Percentiles rank a stretch among this genome's conserved stretches.
Conservation (phyloP, 2,888 invertebrate species). For the Eledona agricola region DNA sequence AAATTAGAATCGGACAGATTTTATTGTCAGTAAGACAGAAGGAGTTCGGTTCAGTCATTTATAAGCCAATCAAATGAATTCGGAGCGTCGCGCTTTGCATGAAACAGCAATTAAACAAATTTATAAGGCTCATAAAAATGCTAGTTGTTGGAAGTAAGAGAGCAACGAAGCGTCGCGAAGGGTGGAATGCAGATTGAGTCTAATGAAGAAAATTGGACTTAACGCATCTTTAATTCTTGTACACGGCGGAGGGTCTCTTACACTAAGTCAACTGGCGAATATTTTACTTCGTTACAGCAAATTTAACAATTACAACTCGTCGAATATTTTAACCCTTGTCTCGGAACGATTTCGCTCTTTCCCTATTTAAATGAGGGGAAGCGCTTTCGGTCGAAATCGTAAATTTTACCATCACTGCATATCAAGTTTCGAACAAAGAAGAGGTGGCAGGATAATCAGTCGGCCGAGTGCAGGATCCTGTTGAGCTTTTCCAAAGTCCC, state of each 20-base stretch:
- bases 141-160: slow-evolving; percentile 53
- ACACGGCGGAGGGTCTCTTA: slow-evolving; percentile 40
- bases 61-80: slow-evolving; percentile 46
- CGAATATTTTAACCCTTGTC: slow-evolving; percentile 47
- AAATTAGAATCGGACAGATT: slow-evolving; percentile 34
- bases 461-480: slow-evolving; percentile 65
- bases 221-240: slow-evolving; percentile 61
- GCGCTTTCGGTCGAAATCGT: slow-evolving; percentile 17
- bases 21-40: slow-evolving; percentile 39
- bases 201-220: slow-evolving; percentile 62
- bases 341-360: slow-evolving; percentile 9
- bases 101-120: slow-evolving; percentile 62
- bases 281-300: slow-evolving; percentile 48
- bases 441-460: slow-evolving; percentile 60
- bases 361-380: slow-evolving; percentile 14
- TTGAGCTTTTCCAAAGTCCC: slow-evolving; percentile 65
- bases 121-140: slow-evolving; percentile 62
- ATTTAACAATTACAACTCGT: slow-evolving; percentile 51
- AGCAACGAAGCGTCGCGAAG: slow-evolving; percentile 42
- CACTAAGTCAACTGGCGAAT: slow-evolving; percentile 42
- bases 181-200: slow-evolving; percentile 59
- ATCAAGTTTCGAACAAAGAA: slow-evolving; percentile 54
- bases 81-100: slow-evolving; percentile 52
- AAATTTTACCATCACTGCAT: slow-evolving; percentile 47
- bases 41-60: slow-evolving; percentile 41